Evolutionary conservation across 2,113 vertebrate genomes (phyloP), one percentile per base, ranked within the genome.

Genomic region (Hiodon alosoides): DNA sequence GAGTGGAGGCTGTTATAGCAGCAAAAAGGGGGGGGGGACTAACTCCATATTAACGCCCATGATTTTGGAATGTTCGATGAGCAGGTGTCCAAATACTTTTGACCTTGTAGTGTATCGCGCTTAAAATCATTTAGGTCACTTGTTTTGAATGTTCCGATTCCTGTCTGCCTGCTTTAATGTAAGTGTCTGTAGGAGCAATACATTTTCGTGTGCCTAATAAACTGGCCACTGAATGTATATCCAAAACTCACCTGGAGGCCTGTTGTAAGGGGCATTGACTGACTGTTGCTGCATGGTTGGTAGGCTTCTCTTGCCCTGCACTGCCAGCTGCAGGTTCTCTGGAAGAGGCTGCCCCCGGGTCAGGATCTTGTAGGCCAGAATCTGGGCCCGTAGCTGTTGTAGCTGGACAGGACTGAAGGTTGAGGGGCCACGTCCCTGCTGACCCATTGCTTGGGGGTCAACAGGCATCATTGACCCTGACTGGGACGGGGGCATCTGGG

Each of bases 321-420:
- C 94, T 58, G 97, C 97, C 79, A 99, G 94, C 80, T 98, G 97
- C 67, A 99, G 93, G 68, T 97, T 98, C 84, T 99, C 97, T 0
- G 97, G 96, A 69, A 99, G 90, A 6, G 95, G 95, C 74, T 98
- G 97, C 68, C 96, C 97, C 9, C 97, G 93, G 62, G 94, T 94
- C 81, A 98, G 85, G 91, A 99, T 97, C 87, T 99, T 99, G 81
- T 98, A 99, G 66, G 97, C 97, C 67, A 99, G 87, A 85, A 99
- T 99, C 85, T 99, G 97, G 84, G 97, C 97, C 69, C 97, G 90
- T 8, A 99, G 92, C 86, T 99, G 97, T 88, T 99, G 97, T 71
- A 99, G 89, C 83, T 99, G 97, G 60, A 96, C 90, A 0, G 96
- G 93, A 78, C 94, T 99, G 82, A 99, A 99, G 69, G 97, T 92